Conservation (phyloP, 2,797 vertebrate genomes). For the Morus bassanus region DNA sequence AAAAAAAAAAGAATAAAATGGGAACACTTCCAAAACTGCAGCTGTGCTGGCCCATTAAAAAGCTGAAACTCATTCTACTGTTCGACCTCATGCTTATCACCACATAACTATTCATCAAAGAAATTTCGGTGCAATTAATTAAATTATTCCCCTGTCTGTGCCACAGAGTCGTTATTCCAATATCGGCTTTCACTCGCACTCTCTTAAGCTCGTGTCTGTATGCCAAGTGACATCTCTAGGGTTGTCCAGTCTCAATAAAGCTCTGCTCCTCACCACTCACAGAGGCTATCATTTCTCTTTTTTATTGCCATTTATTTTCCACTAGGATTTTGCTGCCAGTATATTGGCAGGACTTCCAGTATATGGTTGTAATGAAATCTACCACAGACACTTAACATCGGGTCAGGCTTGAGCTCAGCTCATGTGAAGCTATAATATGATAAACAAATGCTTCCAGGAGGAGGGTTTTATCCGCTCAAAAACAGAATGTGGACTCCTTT, state of each 20-base stretch:
- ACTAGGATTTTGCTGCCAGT: conserved; percentile 96
- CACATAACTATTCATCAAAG: conserved; percentile 94
- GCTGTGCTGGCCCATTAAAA: conserved; percentile 83
- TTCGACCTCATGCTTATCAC: conserved; percentile 87
- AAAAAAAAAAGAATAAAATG: conserved; percentile 22
- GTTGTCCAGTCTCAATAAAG: conserved; percentile 90
- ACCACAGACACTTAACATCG: conserved; percentile 96
- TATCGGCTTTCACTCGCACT: conserved; percentile 89
- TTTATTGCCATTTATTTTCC: conserved; percentile 99
- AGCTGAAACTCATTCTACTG: conserved; percentile 82
- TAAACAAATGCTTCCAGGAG: conserved; percentile 92
- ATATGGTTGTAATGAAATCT: conserved; percentile 98
- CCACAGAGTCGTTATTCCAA: conserved; percentile 85
- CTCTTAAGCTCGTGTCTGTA: conserved; percentile 81
- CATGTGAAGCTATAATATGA: conserved; percentile 91
- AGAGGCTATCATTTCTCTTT: conserved; percentile 92
- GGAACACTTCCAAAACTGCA: conserved; percentile 81
- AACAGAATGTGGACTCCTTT: conserved; percentile 72
- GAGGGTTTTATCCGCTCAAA: conserved; percentile 79
- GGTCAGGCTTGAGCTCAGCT: conserved; percentile 89
- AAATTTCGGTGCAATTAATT: conserved; percentile 97
- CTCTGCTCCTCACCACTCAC: conserved; percentile 87
- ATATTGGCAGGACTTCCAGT: conserved; percentile 98
- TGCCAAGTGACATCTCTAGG: conserved; percentile 92
- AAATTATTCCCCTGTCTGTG: conserved; percentile 91